Percentiles rank a stretch among this genome's conserved stretches.
Conservation (phyloP, 2,888 invertebrate genomes). For the Dynastes maya region DNA sequence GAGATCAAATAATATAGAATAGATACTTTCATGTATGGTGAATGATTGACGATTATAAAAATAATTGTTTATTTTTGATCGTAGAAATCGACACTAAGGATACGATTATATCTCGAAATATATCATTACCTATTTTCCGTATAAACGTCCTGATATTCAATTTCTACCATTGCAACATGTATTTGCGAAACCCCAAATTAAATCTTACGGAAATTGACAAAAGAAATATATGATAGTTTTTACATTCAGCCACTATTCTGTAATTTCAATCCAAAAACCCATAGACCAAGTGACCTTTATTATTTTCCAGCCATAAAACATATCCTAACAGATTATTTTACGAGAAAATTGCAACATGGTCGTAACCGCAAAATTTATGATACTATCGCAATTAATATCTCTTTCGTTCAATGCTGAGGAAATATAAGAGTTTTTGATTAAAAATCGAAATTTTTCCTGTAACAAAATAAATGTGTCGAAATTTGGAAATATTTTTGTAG, state of each 20-base stretch:
- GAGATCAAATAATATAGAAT: background rate
- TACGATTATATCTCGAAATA: no score
- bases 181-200: constrained; percentile 15
- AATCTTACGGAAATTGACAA: background rate
- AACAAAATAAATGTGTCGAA: background rate
- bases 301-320: background rate
- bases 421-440: background rate
- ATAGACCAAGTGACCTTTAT: background rate
- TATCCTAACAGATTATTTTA: constrained; percentile 6
- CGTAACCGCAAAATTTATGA: background rate
- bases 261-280: background rate
- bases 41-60: no score
- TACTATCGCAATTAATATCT: background rate
- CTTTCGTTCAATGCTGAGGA: background rate
- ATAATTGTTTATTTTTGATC: no score
- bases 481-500: background rate
- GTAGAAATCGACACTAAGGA: no score
- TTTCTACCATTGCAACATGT: background rate
- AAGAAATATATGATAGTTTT: constrained; percentile 13
- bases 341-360: background rate
- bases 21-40: no score
- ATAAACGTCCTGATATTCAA: background rate
- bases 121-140: no score
- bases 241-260: background rate
- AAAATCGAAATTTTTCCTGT: background rate